Conservation (phyloP, 2,113 vertebrate species). For the Apus apus region DNA sequence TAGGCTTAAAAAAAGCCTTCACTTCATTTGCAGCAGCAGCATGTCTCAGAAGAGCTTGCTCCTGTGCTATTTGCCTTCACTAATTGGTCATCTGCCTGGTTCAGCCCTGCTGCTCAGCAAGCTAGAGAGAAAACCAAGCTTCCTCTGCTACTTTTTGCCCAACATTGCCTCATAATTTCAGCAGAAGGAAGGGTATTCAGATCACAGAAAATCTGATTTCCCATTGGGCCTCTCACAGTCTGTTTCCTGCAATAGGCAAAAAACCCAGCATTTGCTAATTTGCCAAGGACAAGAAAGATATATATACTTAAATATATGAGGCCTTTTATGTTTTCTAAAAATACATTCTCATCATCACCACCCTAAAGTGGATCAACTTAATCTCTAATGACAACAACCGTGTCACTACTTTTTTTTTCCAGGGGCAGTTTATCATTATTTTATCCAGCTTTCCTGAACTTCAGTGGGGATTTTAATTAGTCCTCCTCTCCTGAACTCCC, state of each 20-base stretch:
- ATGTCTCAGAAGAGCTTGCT: background rate
- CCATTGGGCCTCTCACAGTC: background rate
- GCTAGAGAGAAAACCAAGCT: background rate
- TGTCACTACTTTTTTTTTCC: background rate
- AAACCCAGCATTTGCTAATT: background rate
- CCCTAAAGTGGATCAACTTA: background rate
- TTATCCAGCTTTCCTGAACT: background rate
- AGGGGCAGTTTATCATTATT: background rate
- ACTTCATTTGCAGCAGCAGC: background rate
- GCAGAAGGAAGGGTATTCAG: background rate
- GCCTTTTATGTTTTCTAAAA: background rate
- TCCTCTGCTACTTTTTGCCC: background rate
- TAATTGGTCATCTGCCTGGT: background rate
- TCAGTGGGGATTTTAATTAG: background rate
- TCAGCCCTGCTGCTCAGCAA: background rate
- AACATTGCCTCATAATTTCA: background rate
- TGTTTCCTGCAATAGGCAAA: background rate
- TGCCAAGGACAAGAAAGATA: background rate
- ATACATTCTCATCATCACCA: background rate
- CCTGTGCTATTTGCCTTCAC: background rate
- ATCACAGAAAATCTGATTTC: background rate
- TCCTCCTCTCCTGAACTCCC: background rate
- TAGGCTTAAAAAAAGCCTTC: background rate
- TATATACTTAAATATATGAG: background rate
- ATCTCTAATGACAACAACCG: background rate